Evolutionary conservation across 2,113 vertebrate species (phyloP).

Genomic region (Bombycilla garrulus): DNA sequence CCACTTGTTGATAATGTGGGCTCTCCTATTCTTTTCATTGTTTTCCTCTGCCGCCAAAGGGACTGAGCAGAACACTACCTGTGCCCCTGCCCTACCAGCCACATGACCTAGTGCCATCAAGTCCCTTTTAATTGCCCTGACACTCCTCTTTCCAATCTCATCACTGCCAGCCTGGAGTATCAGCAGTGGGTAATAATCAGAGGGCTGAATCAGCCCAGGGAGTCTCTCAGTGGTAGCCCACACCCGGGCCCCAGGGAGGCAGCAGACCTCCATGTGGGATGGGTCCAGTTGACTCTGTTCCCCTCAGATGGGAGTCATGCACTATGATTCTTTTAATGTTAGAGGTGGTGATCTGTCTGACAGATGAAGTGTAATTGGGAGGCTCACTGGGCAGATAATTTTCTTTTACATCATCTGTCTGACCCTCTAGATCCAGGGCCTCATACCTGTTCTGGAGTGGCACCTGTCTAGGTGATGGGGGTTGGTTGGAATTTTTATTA

Average conservation of each 20-base stretch:
- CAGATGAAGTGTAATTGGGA: neutral
- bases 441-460: neutral
- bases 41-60: neutral
- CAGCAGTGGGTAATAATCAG: no score
- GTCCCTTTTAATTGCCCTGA: neutral
- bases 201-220: neutral
- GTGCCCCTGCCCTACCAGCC: neutral
- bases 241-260: neutral
- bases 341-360: no score
- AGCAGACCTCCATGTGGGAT: neutral
- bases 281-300: fast-evolving
- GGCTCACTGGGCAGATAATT: neutral
- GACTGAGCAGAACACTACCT: neutral
- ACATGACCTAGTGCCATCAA: neutral
- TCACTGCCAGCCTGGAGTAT: neutral
- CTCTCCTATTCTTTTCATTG: neutral
- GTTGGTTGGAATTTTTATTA: neutral
- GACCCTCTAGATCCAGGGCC: neutral
- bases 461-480: neutral
- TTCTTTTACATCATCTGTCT: neutral
- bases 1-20: no score
- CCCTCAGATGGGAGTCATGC: neutral
- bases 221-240: fast-evolving
- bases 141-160: neutral
- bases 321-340: neutral